Percentiles rank a stretch among this genome's conserved stretches.
phyloP scores from a whole-genome alignment of 2,113 vertebrate species.

The Peromyscus maniculatus region DNA sequence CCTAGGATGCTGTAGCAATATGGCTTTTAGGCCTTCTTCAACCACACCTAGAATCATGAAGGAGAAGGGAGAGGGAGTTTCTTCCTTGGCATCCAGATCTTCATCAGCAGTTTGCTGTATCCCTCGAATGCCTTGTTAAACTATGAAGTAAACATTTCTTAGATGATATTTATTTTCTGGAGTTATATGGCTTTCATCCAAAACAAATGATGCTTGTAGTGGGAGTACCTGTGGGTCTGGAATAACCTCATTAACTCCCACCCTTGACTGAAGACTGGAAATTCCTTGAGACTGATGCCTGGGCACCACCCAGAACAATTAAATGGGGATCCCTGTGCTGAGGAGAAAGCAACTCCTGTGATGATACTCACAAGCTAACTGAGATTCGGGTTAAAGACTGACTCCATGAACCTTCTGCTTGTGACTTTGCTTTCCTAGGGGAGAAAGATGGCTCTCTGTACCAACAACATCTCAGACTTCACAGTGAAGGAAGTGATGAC shows the following conservation, averaged over 20 bases:
- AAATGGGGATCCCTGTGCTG: background rate
- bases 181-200: background rate
- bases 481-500: slow-evolving; percentile 91
- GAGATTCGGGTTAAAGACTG: background rate
- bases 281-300: background rate
- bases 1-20: slow-evolving; percentile 46
- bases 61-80: background rate
- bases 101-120: background rate
- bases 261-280: background rate
- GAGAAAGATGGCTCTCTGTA: slow-evolving; percentile 92
- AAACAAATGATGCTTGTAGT: background rate
- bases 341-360: background rate
- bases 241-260: background rate
- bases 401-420: background rate
- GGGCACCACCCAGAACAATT: background rate
- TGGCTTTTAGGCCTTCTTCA: slow-evolving; percentile 47
- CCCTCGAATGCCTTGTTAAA: background rate
- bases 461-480: slow-evolving; percentile 96
- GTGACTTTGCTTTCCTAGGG: slow-evolving; percentile 86
- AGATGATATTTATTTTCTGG: background rate
- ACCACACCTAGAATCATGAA: background rate
- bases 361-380: background rate
- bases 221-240: background rate
- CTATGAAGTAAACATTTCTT: background rate
- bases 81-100: background rate